Percentiles rank a stretch among this genome's conserved stretches.
Evolutionary conservation across 2,888 invertebrate species (phyloP).

Genomic region (Microctonus aethiopoides): DNA sequence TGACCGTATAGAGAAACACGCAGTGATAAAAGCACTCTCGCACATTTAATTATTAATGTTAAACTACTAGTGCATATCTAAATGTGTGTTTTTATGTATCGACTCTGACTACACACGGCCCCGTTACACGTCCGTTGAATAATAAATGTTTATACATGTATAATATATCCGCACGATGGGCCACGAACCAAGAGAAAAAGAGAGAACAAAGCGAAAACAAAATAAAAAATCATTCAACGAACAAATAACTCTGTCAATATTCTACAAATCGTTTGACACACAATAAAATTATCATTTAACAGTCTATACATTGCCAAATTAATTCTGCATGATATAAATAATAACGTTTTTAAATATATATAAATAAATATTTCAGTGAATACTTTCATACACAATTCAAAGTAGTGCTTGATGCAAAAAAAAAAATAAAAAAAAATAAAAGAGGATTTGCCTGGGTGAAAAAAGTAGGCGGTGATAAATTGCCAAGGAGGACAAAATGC

Average conservation of each 20-base stretch:
- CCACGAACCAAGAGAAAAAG: conserved; percentile 1
- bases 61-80: not conserved
- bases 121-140: conserved; percentile 58
- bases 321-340: too few relatives aligned
- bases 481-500: conserved; percentile 61
- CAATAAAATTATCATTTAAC: too few relatives aligned
- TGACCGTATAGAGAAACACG: conserved; percentile 1
- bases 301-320: too few relatives aligned
- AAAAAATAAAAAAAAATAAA: too few relatives aligned
- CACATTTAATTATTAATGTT: conserved; percentile 35
- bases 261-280: not conserved
- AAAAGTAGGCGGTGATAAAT: conserved; percentile 55
- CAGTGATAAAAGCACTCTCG: conserved; percentile 15
- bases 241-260: too few relatives aligned
- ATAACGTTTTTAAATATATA: too few relatives aligned
- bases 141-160: conserved; percentile 49
- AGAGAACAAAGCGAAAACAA: not conserved
- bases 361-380: too few relatives aligned
- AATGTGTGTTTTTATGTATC: conserved; percentile 29
- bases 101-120: conserved; percentile 47
- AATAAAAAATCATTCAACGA: too few relatives aligned
- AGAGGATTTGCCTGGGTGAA: conserved; percentile 12
- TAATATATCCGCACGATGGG: not conserved
- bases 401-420: not conserved
- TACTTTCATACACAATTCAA: not conserved